Percentiles rank a stretch among this genome's conserved stretches.
phyloP scores from a whole-genome alignment of 2,888 invertebrate species.

The Xylocampa areola region DNA sequence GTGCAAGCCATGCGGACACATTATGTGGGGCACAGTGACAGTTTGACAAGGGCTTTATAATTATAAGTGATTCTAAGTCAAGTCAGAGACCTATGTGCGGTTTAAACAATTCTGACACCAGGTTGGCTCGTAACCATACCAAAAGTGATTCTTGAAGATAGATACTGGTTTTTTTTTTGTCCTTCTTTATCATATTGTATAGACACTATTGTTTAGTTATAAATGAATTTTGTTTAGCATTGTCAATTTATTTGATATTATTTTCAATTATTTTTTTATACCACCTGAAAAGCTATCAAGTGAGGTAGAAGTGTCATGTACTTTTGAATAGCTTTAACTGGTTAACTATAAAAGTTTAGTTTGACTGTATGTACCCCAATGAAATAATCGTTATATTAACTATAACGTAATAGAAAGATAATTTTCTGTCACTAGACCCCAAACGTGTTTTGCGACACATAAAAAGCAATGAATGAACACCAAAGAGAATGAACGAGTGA shows the following conservation, averaged over 20 bases:
- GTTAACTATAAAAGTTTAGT: not conserved
- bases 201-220: too few species aligned
- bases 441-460: conserved; percentile 49
- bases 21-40: conserved; percentile 32
- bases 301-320: not conserved
- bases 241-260: too few species aligned
- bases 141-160: too few species aligned
- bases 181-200: too few species aligned
- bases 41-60: not conserved
- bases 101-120: too few species aligned
- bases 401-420: not conserved
- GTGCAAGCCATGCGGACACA: conserved; percentile 39
- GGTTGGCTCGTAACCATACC: too few species aligned
- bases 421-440: conserved; percentile 60
- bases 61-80: not conserved
- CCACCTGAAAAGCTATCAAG: not conserved
- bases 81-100: too few species aligned
- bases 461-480: conserved; percentile 36
- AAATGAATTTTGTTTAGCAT: too few species aligned
- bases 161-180: too few species aligned
- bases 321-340: too few species aligned
- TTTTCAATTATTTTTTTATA: too few species aligned
- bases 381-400: not conserved
- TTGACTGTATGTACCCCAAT: too few species aligned
- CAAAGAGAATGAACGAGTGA: conserved; percentile 20